A percentile compares a stretch with the other conserved stretches of the same genome.
phyloP scores from a whole-genome alignment of 2,888 invertebrate species.

The Chalcosyrphus nemorum region DNA sequence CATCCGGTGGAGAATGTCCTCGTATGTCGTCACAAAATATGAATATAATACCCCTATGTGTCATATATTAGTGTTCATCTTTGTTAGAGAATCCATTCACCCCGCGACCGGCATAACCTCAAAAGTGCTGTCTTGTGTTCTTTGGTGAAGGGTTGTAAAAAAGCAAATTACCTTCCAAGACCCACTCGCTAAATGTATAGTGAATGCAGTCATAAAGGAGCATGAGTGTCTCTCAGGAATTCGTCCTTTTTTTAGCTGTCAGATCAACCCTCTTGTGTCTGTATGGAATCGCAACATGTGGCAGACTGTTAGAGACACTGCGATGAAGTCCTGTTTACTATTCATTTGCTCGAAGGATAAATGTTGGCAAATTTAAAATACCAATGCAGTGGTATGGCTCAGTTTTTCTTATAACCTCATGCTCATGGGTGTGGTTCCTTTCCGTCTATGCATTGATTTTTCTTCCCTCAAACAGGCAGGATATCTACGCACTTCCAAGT shows the following conservation, averaged over 20 bases:
- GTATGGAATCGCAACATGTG: constrained; percentile 65
- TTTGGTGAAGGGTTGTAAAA: constrained; percentile 58
- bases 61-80: constrained; percentile 70
- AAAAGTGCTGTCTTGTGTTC: constrained; percentile 51
- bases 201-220: constrained; percentile 24
- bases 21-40: constrained; percentile 58
- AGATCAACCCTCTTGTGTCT: background rate
- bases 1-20: constrained; percentile 17
- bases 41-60: constrained; percentile 70
- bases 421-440: background rate
- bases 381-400: background rate
- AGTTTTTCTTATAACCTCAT: too few species aligned
- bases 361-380: constrained; percentile 20
- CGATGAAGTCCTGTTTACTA: constrained; percentile 38
- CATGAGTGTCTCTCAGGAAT: constrained; percentile 59
- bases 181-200: background rate
- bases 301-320: constrained; percentile 20
- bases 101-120: constrained; percentile 11
- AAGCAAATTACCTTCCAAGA: constrained; percentile 63
- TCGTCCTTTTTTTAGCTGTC: constrained; percentile 36
- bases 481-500: constrained; percentile 62
- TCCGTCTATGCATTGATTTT: constrained; percentile 37
- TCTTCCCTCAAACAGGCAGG: constrained; percentile 20
- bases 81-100: constrained; percentile 16
- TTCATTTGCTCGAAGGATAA: constrained; percentile 48